Evolutionary conservation across 2,888 invertebrate species (phyloP).

Genomic region (Steinernema carpocapsae): DNA sequence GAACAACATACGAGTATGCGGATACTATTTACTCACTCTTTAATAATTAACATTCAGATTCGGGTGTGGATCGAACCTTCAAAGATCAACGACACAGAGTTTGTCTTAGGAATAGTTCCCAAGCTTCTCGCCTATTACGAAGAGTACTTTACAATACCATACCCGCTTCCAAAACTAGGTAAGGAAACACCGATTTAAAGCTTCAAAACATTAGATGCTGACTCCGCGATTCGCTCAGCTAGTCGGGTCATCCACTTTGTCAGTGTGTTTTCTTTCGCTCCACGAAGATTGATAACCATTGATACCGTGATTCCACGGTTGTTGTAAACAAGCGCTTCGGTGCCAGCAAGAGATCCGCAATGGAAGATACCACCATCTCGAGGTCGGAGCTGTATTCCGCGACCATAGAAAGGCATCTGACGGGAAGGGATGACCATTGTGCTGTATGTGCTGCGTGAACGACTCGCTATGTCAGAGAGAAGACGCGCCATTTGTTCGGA

Average conservation of each 20-base stretch:
- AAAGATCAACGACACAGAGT: constrained; percentile 46
- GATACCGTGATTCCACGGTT: constrained; percentile 14
- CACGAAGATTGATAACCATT: constrained; percentile 14
- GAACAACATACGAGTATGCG: constrained; percentile 12
- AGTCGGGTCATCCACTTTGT: constrained; percentile 21
- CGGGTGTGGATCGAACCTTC: constrained; percentile 51
- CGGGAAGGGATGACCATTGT: constrained; percentile 1
- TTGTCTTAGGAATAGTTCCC: constrained; percentile 50
- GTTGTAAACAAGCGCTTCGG: constrained; percentile 25
- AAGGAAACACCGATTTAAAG: neutral
- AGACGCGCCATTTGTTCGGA: constrained; percentile 20
- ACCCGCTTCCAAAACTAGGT: constrained; percentile 65
- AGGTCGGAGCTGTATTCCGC: neutral
- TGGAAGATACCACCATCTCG: constrained; percentile 17
- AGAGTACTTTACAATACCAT: constrained; percentile 80
- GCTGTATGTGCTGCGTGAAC: constrained; percentile 2
- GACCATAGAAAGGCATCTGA: constrained; percentile 8
- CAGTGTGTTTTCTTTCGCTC: constrained; percentile 29
- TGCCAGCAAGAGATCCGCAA: constrained; percentile 24
- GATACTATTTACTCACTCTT: too few species aligned
- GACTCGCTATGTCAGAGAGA: neutral
- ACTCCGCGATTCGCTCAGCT: neutral
- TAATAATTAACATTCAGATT: constrained; percentile 26
- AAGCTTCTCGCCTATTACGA: constrained; percentile 76
- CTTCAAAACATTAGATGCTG: neutral